Evolutionary conservation across 1,140 invertebrate genomes (phyloP).

Genomic region (Hypothenemus hampei): DNA sequence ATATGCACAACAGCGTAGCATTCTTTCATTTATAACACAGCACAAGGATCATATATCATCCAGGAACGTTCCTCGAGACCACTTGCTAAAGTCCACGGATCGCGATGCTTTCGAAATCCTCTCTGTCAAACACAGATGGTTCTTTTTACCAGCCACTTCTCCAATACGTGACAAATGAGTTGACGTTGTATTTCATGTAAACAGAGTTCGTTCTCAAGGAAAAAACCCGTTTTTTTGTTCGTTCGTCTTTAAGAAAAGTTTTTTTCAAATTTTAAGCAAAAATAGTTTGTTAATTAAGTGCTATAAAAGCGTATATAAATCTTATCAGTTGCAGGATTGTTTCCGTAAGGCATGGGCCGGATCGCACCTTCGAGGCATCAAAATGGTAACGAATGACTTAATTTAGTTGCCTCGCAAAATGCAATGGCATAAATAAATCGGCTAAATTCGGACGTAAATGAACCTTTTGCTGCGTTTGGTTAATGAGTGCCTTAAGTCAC

Average conservation of each 20-base stretch:
- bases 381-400: conserved; percentile 36
- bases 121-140: conserved; percentile 21
- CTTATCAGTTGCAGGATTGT: conserved; percentile 21
- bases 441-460: conserved; percentile 31
- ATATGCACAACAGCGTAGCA: background rate
- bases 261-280: background rate
- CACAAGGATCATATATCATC: conserved; percentile 5
- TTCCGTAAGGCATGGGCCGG: conserved; percentile 26
- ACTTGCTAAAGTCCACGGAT: conserved; percentile 8
- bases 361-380: conserved; percentile 36
- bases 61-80: conserved; percentile 6
- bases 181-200: conserved; percentile 25
- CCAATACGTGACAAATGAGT: conserved; percentile 29
- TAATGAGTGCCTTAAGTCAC: conserved; percentile 35
- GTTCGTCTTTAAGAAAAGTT: too few species aligned
- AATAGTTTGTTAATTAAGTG: conserved; percentile 9
- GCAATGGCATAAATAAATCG: conserved; percentile 36
- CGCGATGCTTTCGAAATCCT: conserved; percentile 15
- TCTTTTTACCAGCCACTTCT: conserved; percentile 22
- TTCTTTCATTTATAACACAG: conserved; percentile 5
- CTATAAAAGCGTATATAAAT: conserved; percentile 4
- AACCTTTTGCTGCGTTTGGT: conserved; percentile 25
- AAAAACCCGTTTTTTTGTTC: background rate
- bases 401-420: conserved; percentile 30
- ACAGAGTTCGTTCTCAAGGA: conserved; percentile 15